These are phyloP conservation scores for Lepidotrigona ventralis DNA, from an alignment of 1,140 invertebrate genomes.

Conservation along the genomic window DNA sequence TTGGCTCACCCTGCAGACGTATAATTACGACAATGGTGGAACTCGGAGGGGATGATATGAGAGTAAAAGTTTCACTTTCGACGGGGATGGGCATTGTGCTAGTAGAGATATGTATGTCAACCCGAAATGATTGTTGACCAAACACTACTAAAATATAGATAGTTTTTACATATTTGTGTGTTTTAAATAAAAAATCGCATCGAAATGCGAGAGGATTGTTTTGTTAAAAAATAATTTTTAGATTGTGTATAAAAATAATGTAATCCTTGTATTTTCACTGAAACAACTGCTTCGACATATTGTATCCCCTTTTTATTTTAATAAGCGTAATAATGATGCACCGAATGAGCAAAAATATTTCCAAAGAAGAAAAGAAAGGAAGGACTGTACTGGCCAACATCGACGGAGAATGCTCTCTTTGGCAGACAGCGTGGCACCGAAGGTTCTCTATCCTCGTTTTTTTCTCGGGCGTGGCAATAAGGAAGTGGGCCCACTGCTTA, in stretches of 20 bases:
- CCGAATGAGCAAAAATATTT: background rate
- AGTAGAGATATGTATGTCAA: background rate
- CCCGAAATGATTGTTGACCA: too few species aligned
- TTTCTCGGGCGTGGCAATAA: slow-evolving; percentile 72
- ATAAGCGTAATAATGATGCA: background rate
- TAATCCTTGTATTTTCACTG: background rate
- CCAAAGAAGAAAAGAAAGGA: background rate
- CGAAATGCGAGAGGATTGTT: background rate
- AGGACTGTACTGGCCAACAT: background rate
- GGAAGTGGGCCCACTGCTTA: slow-evolving; percentile 76
- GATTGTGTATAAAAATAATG: background rate
- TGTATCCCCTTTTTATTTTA: background rate
- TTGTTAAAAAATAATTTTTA: background rate
- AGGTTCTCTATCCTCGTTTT: slow-evolving; percentile 54
- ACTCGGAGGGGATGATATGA: background rate
- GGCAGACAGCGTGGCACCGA: slow-evolving; percentile 78
- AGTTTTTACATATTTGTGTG: too few species aligned
- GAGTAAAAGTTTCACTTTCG: background rate
- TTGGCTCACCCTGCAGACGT: background rate
- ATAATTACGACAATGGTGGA: slow-evolving; percentile 18
- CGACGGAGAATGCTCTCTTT: slow-evolving; percentile 27
- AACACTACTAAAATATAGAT: too few species aligned
- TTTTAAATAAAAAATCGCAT: too few species aligned
- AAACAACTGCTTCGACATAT: background rate
- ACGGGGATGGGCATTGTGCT: background rate